These are phyloP conservation scores for Tursiops truncatus DNA, from an alignment of 2,113 vertebrate genomes.

Conservation along the genomic window DNA sequence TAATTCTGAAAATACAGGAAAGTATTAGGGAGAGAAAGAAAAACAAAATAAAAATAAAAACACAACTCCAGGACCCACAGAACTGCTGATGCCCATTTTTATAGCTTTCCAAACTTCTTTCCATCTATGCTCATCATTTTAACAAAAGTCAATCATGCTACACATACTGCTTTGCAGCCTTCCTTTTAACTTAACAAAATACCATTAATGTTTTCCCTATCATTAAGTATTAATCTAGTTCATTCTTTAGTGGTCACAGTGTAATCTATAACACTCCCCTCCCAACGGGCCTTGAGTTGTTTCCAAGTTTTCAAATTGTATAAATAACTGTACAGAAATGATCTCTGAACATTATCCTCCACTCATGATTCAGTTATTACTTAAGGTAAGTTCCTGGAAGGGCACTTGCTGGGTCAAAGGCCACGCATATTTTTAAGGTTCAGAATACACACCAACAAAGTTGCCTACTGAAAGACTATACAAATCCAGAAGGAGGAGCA, in stretches of 20 bases:
- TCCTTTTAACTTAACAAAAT: background rate
- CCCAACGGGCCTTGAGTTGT: background rate
- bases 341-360: background rate
- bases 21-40: background rate
- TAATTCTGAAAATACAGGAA: background rate
- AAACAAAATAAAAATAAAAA: background rate
- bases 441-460: background rate
- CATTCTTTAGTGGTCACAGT: background rate
- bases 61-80: background rate
- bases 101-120: background rate
- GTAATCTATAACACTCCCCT: background rate
- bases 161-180: background rate
- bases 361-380: background rate
- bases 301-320: constrained; percentile 26
- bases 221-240: background rate
- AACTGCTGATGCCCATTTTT: background rate
- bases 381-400: constrained; percentile 5
- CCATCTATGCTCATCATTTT: background rate
- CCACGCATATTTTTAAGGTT: background rate
- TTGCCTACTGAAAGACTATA: background rate
- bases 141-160: background rate
- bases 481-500: background rate
- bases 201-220: background rate
- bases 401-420: background rate
- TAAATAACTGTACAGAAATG: background rate